A percentile compares a stretch with the other conserved stretches of the same genome.
Evolutionary conservation across 2,888 invertebrate species (phyloP).

Genomic region (Hipparchia semele): DNA sequence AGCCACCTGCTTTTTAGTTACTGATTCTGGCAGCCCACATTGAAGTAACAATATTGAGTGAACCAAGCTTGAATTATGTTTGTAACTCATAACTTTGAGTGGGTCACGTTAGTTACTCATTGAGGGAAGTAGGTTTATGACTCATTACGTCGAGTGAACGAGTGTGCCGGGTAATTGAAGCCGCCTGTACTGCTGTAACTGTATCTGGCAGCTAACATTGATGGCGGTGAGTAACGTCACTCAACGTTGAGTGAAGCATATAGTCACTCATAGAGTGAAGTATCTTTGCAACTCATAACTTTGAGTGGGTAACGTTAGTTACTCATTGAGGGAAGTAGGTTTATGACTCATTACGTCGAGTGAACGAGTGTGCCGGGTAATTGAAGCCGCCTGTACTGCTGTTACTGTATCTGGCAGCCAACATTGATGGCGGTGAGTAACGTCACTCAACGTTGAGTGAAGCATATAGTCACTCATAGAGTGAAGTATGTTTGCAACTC

Average conservation of each 20-base stretch:
- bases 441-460: too few relatives aligned
- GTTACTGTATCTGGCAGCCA: neutral
- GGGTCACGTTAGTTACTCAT: too few relatives aligned
- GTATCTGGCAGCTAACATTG: neutral
- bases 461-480: constrained; percentile 39
- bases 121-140: neutral
- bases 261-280: neutral
- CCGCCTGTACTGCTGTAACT: neutral
- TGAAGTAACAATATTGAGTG: neutral
- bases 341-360: neutral
- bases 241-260: too few relatives aligned
- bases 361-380: too few relatives aligned
- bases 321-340: neutral
- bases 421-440: constrained; percentile 55
- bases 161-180: too few relatives aligned
- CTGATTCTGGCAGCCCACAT: neutral
- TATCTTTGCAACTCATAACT: neutral
- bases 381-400: too few relatives aligned
- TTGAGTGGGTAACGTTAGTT: too few relatives aligned
- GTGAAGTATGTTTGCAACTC: neutral
- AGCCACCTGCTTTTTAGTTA: neutral
- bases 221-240: neutral
- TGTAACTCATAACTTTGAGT: neutral
- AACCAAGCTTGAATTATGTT: neutral
- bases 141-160: neutral